Percentiles rank a stretch among this genome's conserved stretches.
Evolutionary conservation across 2,113 vertebrate species (phyloP).

Genomic region (Synchiropus splendidus): DNA sequence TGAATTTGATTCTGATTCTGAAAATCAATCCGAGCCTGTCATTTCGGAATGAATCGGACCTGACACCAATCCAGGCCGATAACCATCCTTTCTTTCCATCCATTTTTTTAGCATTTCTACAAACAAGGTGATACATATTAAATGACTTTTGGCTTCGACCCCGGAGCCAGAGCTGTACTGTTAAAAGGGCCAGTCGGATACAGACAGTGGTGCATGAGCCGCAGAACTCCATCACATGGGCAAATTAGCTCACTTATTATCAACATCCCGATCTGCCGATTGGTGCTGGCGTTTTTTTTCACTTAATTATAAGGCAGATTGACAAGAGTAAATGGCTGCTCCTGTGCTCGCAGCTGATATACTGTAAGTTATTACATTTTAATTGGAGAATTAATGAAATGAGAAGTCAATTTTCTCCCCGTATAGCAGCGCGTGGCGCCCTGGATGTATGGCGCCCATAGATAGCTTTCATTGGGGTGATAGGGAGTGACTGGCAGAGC

Average conservation of each 20-base stretch:
- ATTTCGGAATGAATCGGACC: too few species aligned
- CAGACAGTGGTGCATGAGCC: constrained; percentile 3
- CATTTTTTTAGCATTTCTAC: too few species aligned
- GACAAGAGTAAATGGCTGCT: constrained; percentile 20
- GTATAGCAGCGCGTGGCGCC: constrained; percentile 8
- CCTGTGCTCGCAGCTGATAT: constrained; percentile 17
- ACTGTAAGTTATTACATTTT: constrained; percentile 29
- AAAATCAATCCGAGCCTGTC: too few species aligned
- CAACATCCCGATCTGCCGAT: constrained; percentile 15
- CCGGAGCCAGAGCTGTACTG: constrained; percentile 24
- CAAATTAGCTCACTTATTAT: constrained; percentile 8
- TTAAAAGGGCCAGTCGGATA: constrained; percentile 10
- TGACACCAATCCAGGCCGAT: too few species aligned
- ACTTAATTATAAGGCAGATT: constrained; percentile 37
- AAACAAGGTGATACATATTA: too few species aligned
- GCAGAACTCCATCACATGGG: background rate
- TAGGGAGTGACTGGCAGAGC: background rate
- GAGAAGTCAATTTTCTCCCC: constrained; percentile 25
- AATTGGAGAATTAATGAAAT: constrained; percentile 39
- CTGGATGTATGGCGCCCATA: constrained; percentile 5
- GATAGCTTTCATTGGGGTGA: background rate
- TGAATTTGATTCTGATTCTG: too few species aligned
- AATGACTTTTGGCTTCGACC: constrained; percentile 30
- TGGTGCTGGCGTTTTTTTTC: constrained; percentile 25
- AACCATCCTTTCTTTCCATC: too few species aligned